These are phyloP conservation scores for Pollenia labialis DNA, from an alignment of 2,888 invertebrate genomes.

Conservation along the genomic window DNA sequence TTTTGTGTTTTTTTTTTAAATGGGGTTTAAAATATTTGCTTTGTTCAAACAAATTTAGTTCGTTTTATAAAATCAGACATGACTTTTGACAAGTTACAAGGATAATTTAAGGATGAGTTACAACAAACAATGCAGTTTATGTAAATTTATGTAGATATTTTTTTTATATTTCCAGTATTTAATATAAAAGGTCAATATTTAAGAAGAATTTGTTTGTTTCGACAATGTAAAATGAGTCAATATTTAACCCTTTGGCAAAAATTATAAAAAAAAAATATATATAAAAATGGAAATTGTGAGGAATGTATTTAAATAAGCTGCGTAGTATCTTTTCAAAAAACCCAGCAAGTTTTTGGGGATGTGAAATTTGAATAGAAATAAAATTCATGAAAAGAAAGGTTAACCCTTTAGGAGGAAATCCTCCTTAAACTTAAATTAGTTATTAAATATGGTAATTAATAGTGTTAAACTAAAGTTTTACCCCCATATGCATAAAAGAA, in stretches of 20 bases:
- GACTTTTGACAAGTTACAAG: slow-evolving; percentile 28
- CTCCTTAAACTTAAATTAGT: too few species aligned
- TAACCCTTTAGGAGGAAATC: too few species aligned
- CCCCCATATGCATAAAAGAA: too few species aligned
- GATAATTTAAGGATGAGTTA: slow-evolving; percentile 33
- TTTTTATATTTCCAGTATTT: slow-evolving; percentile 9
- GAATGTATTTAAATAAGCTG: not conserved
- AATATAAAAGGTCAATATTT: slow-evolving; percentile 13
- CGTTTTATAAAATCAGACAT: slow-evolving; percentile 3
- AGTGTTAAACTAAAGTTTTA: too few species aligned
- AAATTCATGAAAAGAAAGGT: too few species aligned
- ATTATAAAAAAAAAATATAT: not conserved
- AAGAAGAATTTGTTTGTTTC: not conserved
- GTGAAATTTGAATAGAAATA: too few species aligned
- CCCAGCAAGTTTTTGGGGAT: not conserved
- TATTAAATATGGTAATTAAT: too few species aligned
- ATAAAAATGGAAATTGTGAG: not conserved
- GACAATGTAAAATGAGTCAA: slow-evolving; percentile 28
- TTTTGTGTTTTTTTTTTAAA: not conserved
- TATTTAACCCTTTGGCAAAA: slow-evolving; percentile 47
- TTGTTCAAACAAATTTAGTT: not conserved
- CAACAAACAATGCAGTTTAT: slow-evolving; percentile 29
- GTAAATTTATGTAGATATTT: not conserved
- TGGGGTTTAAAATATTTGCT: not conserved
- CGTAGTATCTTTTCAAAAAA: not conserved